A percentile compares a stretch with the other conserved stretches of the same genome.
phyloP scores from a whole-genome alignment of 2,113 vertebrate species.

The Anarrhichthys ocellatus region DNA sequence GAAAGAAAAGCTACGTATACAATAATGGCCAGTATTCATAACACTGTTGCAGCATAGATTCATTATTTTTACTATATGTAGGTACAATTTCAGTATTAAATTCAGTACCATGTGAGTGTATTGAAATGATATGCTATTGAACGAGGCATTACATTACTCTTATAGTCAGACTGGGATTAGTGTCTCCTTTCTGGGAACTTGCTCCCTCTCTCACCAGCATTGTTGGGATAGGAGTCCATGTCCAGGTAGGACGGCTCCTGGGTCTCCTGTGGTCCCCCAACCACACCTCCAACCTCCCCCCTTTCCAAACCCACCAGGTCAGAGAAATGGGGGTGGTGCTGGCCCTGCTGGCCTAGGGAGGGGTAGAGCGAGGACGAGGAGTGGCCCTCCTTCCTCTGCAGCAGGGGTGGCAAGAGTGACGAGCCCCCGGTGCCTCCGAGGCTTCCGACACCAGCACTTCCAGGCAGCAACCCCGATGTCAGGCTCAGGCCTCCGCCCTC shows the following conservation, averaged over 20 bases:
- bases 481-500: conserved; percentile 84
- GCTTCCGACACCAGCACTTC: conserved; percentile 82
- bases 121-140: conserved; percentile 37
- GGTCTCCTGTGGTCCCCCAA: conserved; percentile 82
- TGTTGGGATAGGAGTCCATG: conserved; percentile 91
- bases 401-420: conserved; percentile 81
- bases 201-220: conserved; percentile 77
- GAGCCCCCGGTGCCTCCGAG: conserved; percentile 76
- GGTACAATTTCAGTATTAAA: conserved; percentile 28
- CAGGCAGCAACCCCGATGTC: conserved; percentile 85
- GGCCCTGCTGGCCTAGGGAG: conserved; percentile 83
- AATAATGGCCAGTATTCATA: conserved; percentile 46
- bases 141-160: not conserved
- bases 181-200: not conserved
- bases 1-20: conserved; percentile 21
- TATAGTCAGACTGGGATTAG: not conserved
- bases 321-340: conserved; percentile 87
- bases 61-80: conserved; percentile 30
- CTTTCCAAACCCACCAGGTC: conserved; percentile 87
- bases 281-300: conserved; percentile 77
- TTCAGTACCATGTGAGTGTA: conserved; percentile 20
- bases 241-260: conserved; percentile 93
- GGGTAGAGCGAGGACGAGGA: conserved; percentile 85
- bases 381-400: conserved; percentile 83
- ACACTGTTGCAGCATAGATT: conserved; percentile 20